These are phyloP conservation scores for Spongilla lacustris DNA, from an alignment of 37 sponge, comb jelly and placozoan genomes.

Conservation along the genomic window DNA sequence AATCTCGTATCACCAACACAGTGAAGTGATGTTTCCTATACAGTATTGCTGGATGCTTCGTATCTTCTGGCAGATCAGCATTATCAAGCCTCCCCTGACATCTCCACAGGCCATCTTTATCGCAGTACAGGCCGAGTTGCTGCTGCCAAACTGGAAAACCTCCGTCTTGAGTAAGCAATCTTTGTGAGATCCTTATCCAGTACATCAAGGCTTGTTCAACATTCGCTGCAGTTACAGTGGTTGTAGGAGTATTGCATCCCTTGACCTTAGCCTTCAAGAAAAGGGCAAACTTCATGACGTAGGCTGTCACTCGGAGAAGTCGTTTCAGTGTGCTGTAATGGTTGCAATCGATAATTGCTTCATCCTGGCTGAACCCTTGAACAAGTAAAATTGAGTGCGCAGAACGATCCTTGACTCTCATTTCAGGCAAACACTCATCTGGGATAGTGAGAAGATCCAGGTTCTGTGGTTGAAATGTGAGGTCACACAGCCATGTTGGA, in stretches of 20 bases:
- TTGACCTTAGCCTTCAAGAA: background rate
- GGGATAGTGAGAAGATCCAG: too few species aligned
- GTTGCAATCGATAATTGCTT: background rate
- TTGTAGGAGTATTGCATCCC: background rate
- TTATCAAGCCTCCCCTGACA: constrained; percentile 12
- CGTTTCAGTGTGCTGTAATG: constrained; percentile 11
- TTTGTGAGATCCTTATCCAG: constrained; percentile 18
- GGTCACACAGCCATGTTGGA: too few species aligned
- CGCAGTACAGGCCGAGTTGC: constrained; percentile 24
- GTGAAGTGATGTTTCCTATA: constrained; percentile 7
- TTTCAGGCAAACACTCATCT: background rate
- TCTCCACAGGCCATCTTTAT: constrained; percentile 12
- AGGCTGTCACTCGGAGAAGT: background rate
- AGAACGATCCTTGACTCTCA: background rate
- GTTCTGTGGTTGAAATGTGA: too few species aligned
- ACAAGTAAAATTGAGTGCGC: background rate
- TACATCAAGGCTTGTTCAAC: background rate
- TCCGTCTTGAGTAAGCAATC: background rate
- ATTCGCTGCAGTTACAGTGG: background rate
- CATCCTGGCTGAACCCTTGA: background rate
- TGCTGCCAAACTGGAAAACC: background rate
- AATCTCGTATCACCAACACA: background rate
- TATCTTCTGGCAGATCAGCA: constrained; percentile 10
- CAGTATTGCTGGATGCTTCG: constrained; percentile 23
- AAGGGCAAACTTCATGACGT: background rate